Conservation (phyloP, 2,888 invertebrate genomes). For the Callinectes sapidus region DNA sequence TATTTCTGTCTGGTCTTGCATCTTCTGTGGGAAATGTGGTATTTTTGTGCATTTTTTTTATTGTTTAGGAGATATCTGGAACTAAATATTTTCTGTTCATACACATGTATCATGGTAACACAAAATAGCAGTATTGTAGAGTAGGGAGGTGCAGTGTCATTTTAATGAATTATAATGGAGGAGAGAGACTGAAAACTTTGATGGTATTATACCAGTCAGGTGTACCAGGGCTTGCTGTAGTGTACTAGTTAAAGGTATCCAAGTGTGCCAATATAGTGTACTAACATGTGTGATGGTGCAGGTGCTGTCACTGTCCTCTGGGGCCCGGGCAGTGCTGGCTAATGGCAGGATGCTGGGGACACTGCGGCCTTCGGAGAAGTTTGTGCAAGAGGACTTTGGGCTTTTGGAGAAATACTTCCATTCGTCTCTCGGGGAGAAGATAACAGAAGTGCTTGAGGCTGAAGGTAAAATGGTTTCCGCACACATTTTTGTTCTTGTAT, state of each 20-base stretch:
- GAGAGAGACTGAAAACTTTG: background rate
- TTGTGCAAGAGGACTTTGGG: conserved; percentile 91
- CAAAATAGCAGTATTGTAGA: background rate
- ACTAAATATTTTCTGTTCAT: background rate
- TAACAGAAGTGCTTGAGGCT: conserved; percentile 61
- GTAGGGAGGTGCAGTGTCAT: background rate
- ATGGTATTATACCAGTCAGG: background rate
- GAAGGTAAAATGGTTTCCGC: conserved; percentile 47
- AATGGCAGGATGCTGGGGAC: conserved; percentile 95
- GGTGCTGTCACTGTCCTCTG: conserved; percentile 83
- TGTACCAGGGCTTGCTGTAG: background rate
- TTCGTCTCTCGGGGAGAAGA: conserved; percentile 65
- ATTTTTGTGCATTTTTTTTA: no score
- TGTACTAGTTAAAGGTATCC: background rate
- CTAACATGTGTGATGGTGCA: conserved; percentile 38
- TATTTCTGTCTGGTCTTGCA: background rate
- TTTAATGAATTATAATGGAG: background rate
- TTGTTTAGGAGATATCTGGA: background rate
- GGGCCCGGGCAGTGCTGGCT: conserved; percentile 85
- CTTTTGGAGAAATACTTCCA: conserved; percentile 84
- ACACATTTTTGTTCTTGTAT: background rate
- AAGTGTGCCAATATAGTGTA: background rate
- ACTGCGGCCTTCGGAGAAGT: conserved; percentile 83
- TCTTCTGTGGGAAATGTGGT: no score
- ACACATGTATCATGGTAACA: background rate